A percentile compares a stretch with the other conserved stretches of the same genome.
Conservation (phyloP, 1,140 invertebrate species). For the Calliphora vicina region DNA sequence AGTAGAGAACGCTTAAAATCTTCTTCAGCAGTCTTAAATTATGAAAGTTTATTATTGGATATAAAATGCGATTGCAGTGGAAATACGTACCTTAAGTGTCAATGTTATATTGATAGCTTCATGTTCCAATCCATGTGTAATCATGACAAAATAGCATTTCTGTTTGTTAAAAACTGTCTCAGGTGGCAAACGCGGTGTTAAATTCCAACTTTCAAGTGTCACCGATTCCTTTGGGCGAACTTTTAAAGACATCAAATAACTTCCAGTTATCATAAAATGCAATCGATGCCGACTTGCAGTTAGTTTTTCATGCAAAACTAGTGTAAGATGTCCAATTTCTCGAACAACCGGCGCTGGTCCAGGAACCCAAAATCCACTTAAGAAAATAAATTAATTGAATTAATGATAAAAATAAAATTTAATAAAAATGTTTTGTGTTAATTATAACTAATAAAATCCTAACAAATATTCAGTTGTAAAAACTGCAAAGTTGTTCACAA, state of each 20-base stretch:
- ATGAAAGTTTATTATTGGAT: background rate
- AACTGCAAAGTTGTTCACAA: too few species aligned
- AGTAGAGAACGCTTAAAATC: background rate
- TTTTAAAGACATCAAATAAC: constrained; percentile 51
- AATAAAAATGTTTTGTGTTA: too few species aligned
- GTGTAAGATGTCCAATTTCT: constrained; percentile 43
- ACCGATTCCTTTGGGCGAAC: constrained; percentile 49
- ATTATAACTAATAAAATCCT: too few species aligned
- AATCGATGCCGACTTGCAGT: constrained; percentile 42
- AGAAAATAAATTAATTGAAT: constrained; percentile 40
- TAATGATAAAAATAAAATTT: too few species aligned
- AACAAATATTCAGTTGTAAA: too few species aligned
- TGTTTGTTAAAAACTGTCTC: constrained; percentile 44
- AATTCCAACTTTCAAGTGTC: constrained; percentile 50
- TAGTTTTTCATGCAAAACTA: constrained; percentile 44
- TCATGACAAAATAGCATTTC: constrained; percentile 50
- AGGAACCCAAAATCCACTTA: constrained; percentile 47
- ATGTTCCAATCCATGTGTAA: constrained; percentile 47
- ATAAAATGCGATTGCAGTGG: background rate
- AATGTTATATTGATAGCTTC: constrained; percentile 41
- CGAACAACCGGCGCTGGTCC: constrained; percentile 50
- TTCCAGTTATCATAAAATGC: constrained; percentile 50
- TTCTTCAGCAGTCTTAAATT: background rate
- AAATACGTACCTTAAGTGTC: background rate
- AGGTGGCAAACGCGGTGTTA: constrained; percentile 38